Percentiles rank a stretch among this genome's conserved stretches.
phyloP scores from a whole-genome alignment of 1,140 invertebrate species.

The Temnothorax longispinosus region DNA sequence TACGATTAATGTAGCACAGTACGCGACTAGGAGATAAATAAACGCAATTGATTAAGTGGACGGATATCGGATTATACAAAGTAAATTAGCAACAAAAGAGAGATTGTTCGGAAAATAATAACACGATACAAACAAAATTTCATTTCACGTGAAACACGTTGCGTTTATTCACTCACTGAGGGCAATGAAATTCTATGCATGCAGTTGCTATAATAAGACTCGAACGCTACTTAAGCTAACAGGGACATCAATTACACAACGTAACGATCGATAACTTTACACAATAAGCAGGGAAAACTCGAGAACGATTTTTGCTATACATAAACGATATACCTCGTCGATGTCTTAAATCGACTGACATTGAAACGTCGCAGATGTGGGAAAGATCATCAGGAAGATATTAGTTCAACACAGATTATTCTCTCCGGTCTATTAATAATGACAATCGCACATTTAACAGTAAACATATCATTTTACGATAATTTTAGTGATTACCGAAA shows the following conservation, averaged over 20 bases:
- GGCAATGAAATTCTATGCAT: constrained; percentile 29
- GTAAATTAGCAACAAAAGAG: background rate
- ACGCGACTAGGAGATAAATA: background rate
- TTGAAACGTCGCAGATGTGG: constrained; percentile 41
- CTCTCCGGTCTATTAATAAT: constrained; percentile 2
- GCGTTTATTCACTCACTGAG: constrained; percentile 1
- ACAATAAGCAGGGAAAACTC: constrained; percentile 14
- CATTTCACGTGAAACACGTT: background rate
- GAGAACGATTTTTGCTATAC: background rate
- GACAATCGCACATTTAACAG: background rate
- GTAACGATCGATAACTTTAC: background rate
- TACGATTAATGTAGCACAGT: constrained; percentile 4
- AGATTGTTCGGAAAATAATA: background rate
- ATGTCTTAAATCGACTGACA: constrained; percentile 65
- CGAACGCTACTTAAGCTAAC: background rate
- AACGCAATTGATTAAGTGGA: constrained; percentile 5
- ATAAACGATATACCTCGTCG: constrained; percentile 61
- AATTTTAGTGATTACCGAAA: background rate
- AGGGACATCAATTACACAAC: background rate
- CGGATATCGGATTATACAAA: background rate
- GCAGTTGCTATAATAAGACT: background rate
- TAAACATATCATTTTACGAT: background rate
- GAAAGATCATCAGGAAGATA: constrained; percentile 17
- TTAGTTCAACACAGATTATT: constrained; percentile 14
- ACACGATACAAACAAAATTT: background rate